phyloP scores from a whole-genome alignment of 2,113 vertebrate species.

The Onychostoma macrolepis region DNA sequence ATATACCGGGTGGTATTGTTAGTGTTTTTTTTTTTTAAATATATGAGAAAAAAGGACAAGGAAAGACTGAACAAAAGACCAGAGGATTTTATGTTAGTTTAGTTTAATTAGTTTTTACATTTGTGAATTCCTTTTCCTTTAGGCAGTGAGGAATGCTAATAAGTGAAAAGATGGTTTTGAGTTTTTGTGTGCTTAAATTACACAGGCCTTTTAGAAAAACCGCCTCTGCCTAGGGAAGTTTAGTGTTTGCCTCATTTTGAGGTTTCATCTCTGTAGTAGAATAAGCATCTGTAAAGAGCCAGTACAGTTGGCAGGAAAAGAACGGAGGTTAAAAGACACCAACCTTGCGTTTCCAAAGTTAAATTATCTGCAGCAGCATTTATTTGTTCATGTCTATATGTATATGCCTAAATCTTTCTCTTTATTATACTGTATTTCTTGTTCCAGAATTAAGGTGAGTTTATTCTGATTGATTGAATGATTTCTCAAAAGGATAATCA shows the following conservation, averaged over 20 bases:
- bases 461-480: background rate
- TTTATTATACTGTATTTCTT: background rate
- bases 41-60: background rate
- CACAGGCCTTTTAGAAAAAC: constrained; percentile 58
- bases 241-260: constrained; percentile 32
- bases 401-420: background rate
- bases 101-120: constrained; percentile 62
- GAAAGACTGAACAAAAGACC: constrained; percentile 40
- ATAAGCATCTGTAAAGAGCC: constrained; percentile 31
- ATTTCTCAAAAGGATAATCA: background rate
- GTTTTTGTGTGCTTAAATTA: constrained; percentile 57
- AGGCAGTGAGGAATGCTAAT: constrained; percentile 54
- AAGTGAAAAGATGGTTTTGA: constrained; percentile 28
- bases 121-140: constrained; percentile 55
- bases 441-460: background rate
- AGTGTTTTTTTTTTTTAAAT: constrained; percentile 1
- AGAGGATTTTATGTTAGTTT: constrained; percentile 57
- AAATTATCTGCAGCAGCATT: background rate
- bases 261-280: constrained; percentile 29
- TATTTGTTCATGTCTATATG: background rate
- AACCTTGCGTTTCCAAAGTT: background rate
- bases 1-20: background rate
- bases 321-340: background rate
- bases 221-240: constrained; percentile 49
- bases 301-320: background rate